Base-by-base conservation (phyloP, 2,888 invertebrate genomes). In the Steromphala cineraria region DNA sequence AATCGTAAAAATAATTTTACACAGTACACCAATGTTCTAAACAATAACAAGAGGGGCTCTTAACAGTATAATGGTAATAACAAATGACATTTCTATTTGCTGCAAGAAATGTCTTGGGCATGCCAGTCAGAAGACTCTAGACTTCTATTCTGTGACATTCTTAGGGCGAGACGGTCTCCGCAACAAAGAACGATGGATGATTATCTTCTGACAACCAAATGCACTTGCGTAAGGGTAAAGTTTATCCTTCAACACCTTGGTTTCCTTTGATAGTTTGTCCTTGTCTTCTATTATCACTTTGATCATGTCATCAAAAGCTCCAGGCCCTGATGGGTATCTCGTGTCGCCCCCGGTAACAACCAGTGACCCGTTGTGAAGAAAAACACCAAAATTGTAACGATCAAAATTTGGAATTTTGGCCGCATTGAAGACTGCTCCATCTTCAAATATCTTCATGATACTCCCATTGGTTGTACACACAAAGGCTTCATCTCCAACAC, bases 331-430 rank as follows among this genome's bases (percentile, higher is more conserved):
- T 4, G 86, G 86, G 53, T 86, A 86, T n/a, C 86, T 78, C 1
- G 86, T 86, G 71, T 86, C 86, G 19, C 86, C 86, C 15, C 86
- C 86, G 10, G 83, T 81, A 31, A 86, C 82, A 40, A 86, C 71
- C n/a, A 84, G 78, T 55, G 55, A 56, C 21, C 75, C 78, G 2
- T 80, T 81, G 13, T 81, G 81, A 15, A 80, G 79, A 1, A 83
- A 82, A 53, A 86, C 81, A 8, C 86, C 86, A 82, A 86, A 86
- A 79, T 86, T 86, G 80, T 84, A 86, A 13, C 86, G 81, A 71
- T 86, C 86, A 81, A 86, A 86, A 81, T 86, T 86, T 36, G 86
- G 83, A 7, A 86, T 80, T 46, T 75, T 81, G 55, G 83, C 82
- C 40, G 81, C 81, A 13, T 80, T 56, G 21, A 80, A 82, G 28